These are phyloP conservation scores for Rhagonycha lutea DNA, from an alignment of 2,888 invertebrate genomes.

Conservation along the genomic window DNA sequence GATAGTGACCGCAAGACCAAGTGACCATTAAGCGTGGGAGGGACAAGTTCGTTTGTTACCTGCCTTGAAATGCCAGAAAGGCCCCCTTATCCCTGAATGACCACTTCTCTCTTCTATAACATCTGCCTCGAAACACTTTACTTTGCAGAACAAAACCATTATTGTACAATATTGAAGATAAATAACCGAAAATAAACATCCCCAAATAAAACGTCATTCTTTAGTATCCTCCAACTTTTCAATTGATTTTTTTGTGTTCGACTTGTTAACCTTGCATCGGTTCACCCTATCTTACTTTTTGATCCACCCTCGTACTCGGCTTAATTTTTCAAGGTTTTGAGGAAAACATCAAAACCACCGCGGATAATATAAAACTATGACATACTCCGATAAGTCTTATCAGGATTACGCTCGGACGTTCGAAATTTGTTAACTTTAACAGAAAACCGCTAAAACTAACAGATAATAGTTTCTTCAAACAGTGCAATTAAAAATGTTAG, in stretches of 20 bases:
- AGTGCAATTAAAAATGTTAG: background rate
- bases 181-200: background rate
- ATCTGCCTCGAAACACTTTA: background rate
- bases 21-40: slow-evolving; percentile 38
- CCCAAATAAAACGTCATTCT: background rate
- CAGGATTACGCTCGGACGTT: background rate
- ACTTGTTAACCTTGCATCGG: background rate
- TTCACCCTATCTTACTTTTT: background rate
- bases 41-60: slow-evolving; percentile 39
- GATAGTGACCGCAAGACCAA: slow-evolving; percentile 36
- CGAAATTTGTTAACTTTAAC: background rate
- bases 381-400: background rate
- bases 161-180: background rate
- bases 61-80: slow-evolving; percentile 36
- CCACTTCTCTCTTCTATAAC: slow-evolving; percentile 24
- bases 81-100: slow-evolving; percentile 21
- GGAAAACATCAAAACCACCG: background rate
- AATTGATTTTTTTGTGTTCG: background rate
- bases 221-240: background rate
- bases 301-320: background rate
- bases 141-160: slow-evolving; percentile 6
- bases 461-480: background rate
- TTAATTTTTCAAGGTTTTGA: background rate
- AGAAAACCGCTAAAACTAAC: background rate
- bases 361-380: background rate